These are phyloP conservation scores for Dasyornis broadbenti DNA, from an alignment of 2,113 vertebrate genomes.

Conservation along the genomic window DNA sequence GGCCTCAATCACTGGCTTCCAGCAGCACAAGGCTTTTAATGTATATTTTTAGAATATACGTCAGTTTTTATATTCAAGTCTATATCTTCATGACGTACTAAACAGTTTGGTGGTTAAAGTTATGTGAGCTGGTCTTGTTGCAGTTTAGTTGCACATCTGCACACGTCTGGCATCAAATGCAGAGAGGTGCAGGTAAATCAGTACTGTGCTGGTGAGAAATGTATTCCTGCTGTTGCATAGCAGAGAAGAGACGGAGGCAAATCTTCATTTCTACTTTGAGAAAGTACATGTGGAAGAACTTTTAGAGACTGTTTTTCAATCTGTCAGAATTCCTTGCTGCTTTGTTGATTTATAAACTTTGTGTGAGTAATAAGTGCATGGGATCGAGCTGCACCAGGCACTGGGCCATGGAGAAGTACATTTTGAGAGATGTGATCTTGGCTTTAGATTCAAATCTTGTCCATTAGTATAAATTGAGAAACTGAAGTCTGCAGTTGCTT, in stretches of 20 bases:
- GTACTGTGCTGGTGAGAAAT: neutral
- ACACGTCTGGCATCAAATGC: neutral
- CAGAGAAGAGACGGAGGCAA: neutral
- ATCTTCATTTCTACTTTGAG: neutral
- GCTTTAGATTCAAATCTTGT: neutral
- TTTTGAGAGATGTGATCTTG: neutral
- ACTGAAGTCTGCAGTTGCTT: neutral
- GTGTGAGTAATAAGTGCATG: neutral
- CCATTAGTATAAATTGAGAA: neutral
- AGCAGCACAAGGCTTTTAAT: neutral
- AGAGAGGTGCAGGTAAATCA: neutral
- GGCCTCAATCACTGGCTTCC: neutral
- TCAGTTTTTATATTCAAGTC: rapidly evolving
- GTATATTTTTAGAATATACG: neutral
- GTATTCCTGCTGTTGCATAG: neutral
- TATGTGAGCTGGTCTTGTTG: neutral
- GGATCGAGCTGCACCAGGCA: neutral
- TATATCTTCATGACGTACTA: neutral
- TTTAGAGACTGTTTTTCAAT: neutral
- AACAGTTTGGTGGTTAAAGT: neutral
- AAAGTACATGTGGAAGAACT: neutral
- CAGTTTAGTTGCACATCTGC: neutral
- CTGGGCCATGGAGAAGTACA: neutral
- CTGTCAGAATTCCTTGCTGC: neutral
- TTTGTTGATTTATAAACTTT: neutral